Conservation (phyloP, 2,797 vertebrate species). For the Prunella strophiata region DNA sequence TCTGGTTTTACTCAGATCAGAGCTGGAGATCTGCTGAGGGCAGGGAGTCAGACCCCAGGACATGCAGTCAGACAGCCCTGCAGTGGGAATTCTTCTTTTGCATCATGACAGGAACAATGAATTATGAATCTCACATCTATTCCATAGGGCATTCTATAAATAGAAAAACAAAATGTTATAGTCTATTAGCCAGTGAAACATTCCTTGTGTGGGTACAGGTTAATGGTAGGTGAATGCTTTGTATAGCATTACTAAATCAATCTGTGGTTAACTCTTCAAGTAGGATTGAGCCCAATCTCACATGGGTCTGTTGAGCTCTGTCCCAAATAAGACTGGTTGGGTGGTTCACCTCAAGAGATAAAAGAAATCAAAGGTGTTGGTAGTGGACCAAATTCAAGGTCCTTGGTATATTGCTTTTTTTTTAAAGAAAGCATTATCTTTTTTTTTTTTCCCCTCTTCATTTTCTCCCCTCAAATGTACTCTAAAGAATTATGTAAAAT, state of each 20-base stretch:
- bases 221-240: not conserved
- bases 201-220: not conserved
- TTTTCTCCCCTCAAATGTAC: not conserved
- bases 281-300: not conserved
- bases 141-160: not conserved
- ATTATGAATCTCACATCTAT: not conserved
- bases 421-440: fast-evolving
- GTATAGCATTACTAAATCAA: not conserved
- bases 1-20: not conserved
- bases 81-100: not conserved
- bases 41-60: not conserved
- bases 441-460: not conserved
- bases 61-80: not conserved
- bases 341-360: not conserved
- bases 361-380: not conserved
- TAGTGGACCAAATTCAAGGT: not conserved
- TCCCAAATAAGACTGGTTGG: not conserved
- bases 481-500: not conserved
- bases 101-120: not conserved
- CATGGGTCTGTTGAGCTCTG: not conserved
- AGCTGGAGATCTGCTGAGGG: not conserved
- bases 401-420: not conserved
- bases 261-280: not conserved
- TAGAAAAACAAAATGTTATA: not conserved
- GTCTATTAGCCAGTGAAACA: not conserved